phyloP scores from a whole-genome alignment of 1,140 invertebrate genomes.

The Zophobas atratus region DNA sequence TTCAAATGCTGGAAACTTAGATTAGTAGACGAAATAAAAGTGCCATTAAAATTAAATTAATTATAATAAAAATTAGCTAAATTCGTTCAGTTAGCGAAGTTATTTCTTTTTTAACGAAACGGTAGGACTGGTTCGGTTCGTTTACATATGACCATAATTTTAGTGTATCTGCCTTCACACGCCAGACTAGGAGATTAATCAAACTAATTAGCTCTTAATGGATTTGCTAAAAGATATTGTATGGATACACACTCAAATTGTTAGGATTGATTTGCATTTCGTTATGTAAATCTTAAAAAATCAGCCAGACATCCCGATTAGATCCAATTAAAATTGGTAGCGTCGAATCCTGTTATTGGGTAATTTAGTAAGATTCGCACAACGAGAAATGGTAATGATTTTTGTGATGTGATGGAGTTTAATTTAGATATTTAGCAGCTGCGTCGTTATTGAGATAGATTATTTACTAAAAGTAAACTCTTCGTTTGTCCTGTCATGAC shows the following conservation, averaged over 20 bases:
- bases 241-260: slow-evolving; percentile 14
- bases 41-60: slow-evolving; percentile 19
- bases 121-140: slow-evolving; percentile 8
- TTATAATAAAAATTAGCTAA: slow-evolving; percentile 4
- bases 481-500: not conserved
- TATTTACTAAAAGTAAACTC: not conserved
- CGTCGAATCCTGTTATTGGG: slow-evolving; percentile 10
- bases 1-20: not conserved
- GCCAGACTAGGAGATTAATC: slow-evolving; percentile 30
- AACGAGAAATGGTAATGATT: not conserved
- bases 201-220: slow-evolving; percentile 42
- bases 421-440: slow-evolving; percentile 2
- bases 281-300: slow-evolving; percentile 18
- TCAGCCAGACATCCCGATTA: slow-evolving; percentile 16
- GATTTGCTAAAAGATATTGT: slow-evolving; percentile 14
- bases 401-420: not conserved
- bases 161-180: slow-evolving; percentile 15
- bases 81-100: not conserved
- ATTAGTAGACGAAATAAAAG: slow-evolving; percentile 12
- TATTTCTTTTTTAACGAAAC: slow-evolving; percentile 25
- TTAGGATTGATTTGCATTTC: slow-evolving; percentile 32
- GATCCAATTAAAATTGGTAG: slow-evolving; percentile 29
- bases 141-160: slow-evolving; percentile 21
- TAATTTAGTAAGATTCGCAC: slow-evolving; percentile 16
- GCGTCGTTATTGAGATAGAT: not conserved